A percentile compares a stretch with the other conserved stretches of the same genome.
Evolutionary conservation across 2,113 vertebrate species (phyloP).

Genomic region (Gallinago undulata): DNA sequence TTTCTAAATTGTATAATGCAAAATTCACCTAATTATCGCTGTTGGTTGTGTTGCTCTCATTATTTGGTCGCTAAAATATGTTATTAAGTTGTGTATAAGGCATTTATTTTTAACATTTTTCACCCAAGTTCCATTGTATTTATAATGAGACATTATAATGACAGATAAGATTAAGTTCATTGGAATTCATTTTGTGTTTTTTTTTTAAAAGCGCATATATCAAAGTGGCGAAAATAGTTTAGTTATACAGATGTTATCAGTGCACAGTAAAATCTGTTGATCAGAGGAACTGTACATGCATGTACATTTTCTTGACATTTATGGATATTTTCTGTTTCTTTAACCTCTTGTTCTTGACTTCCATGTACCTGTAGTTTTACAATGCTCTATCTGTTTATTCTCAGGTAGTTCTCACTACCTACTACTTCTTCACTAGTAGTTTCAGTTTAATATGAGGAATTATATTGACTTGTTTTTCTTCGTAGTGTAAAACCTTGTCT

Average conservation of each 20-base stretch:
- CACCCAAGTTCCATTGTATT: background rate
- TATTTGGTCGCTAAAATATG: background rate
- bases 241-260: background rate
- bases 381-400: background rate
- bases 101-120: background rate
- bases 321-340: background rate
- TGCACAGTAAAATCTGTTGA: background rate
- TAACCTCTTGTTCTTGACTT: background rate
- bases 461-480: slow-evolving; percentile 5
- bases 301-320: background rate
- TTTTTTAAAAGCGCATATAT: background rate
- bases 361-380: background rate
- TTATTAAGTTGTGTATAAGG: background rate
- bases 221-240: background rate
- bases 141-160: background rate
- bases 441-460: background rate
- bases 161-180: background rate
- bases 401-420: background rate
- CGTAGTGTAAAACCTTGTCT: slow-evolving; percentile 90
- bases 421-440: background rate
- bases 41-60: background rate
- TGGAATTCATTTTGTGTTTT: background rate
- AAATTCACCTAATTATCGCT: background rate
- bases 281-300: background rate
- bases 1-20: background rate